Evolutionary conservation across 2,113 vertebrate species (phyloP).

Genomic region (Plestiodon gilberti): DNA sequence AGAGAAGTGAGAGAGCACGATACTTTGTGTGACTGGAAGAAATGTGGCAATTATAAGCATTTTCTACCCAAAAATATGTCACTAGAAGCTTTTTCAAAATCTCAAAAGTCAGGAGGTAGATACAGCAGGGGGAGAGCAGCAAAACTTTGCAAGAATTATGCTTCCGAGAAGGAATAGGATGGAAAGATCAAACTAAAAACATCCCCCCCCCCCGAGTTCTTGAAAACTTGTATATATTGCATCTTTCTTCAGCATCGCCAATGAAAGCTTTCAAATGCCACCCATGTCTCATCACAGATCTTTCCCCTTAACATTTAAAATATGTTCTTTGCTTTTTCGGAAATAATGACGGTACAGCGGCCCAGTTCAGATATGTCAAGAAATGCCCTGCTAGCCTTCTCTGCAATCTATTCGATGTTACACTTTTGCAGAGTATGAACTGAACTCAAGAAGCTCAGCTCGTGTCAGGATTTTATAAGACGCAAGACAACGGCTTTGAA

Average conservation of each 20-base stretch:
- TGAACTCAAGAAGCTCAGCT: neutral
- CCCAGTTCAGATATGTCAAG: conserved; percentile 21
- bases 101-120: too few relatives aligned
- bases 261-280: conserved; percentile 17
- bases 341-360: conserved; percentile 29
- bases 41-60: too few relatives aligned
- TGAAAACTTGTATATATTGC: neutral
- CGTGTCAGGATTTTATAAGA: neutral
- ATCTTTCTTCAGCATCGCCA: neutral
- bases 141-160: neutral
- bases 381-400: conserved; percentile 23
- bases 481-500: neutral
- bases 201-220: neutral
- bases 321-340: conserved; percentile 25
- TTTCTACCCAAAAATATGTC: too few relatives aligned
- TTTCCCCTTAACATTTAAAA: neutral
- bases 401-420: conserved; percentile 2
- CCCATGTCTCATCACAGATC: conserved; percentile 25
- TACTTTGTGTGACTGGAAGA: too few relatives aligned
- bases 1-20: too few relatives aligned
- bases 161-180: too few relatives aligned
- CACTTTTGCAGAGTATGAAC: neutral
- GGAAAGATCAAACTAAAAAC: neutral
- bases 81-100: too few relatives aligned
- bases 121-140: neutral